Evolutionary conservation across 1,140 invertebrate genomes (phyloP).

Genomic region (Sesamia nonagrioides): DNA sequence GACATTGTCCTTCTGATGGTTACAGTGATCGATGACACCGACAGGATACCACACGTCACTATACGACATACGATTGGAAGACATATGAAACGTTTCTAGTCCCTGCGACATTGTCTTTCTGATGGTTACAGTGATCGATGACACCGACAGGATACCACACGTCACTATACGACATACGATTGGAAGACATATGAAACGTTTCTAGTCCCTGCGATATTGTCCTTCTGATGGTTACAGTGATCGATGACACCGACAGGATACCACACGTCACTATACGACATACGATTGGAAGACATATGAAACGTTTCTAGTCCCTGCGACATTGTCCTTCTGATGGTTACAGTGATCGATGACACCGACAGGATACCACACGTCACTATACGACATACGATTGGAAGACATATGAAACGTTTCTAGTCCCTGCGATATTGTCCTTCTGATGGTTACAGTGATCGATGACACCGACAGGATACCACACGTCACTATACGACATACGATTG

Average conservation of each 20-base stretch:
- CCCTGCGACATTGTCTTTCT: slow-evolving; percentile 13
- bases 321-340: slow-evolving; percentile 21
- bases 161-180: neutral
- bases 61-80: neutral
- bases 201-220: neutral
- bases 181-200: neutral
- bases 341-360: slow-evolving; percentile 24
- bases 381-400: neutral
- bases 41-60: neutral
- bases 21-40: slow-evolving; percentile 23
- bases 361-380: neutral
- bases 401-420: neutral
- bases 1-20: slow-evolving; percentile 27
- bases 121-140: slow-evolving; percentile 31
- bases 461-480: too few species aligned
- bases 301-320: neutral
- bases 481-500: neutral
- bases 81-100: neutral
- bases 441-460: slow-evolving; percentile 28
- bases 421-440: slow-evolving; percentile 21
- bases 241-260: slow-evolving; percentile 1
- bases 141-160: neutral
- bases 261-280: neutral
- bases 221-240: slow-evolving; percentile 23
- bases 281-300: neutral